Conservation (phyloP, 2,888 invertebrate genomes). For the Linnaemya vulpina region DNA sequence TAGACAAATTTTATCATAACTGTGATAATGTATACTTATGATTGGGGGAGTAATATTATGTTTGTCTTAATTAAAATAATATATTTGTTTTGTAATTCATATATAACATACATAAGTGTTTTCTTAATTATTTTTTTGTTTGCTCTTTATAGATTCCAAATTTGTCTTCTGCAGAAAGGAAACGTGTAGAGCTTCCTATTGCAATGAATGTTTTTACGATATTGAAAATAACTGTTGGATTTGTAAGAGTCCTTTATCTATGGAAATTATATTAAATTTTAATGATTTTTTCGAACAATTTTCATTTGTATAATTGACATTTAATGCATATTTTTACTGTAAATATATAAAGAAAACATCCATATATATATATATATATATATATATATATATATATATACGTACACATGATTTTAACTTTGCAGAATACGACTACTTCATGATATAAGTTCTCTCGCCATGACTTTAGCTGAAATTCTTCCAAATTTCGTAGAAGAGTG, state of each 20-base stretch:
- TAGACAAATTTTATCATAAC: no score
- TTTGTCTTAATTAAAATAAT: neutral
- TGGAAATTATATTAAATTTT: conserved; percentile 65
- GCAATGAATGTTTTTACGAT: conserved; percentile 71
- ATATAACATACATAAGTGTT: neutral
- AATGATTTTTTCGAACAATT: conserved; percentile 69
- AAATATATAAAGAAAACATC: neutral
- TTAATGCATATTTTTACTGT: no score
- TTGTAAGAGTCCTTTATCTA: conserved; percentile 59
- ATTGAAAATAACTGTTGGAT: conserved; percentile 67
- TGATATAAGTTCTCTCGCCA: no score
- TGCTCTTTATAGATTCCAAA: conserved; percentile 65
- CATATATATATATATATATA: no score
- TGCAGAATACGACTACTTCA: no score
- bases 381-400: no score
- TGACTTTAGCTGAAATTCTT: no score
- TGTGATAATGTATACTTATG: no score
- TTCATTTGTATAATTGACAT: conserved; percentile 42
- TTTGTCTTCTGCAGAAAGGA: conserved; percentile 73
- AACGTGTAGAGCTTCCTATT: conserved; percentile 74
- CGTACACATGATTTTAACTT: no score
- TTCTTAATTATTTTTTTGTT: neutral
- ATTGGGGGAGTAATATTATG: no score
- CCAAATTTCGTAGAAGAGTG: no score
- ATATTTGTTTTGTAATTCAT: neutral